Conservation (phyloP, 2,797 vertebrate genomes). For the Eleutherodactylus coqui region DNA sequence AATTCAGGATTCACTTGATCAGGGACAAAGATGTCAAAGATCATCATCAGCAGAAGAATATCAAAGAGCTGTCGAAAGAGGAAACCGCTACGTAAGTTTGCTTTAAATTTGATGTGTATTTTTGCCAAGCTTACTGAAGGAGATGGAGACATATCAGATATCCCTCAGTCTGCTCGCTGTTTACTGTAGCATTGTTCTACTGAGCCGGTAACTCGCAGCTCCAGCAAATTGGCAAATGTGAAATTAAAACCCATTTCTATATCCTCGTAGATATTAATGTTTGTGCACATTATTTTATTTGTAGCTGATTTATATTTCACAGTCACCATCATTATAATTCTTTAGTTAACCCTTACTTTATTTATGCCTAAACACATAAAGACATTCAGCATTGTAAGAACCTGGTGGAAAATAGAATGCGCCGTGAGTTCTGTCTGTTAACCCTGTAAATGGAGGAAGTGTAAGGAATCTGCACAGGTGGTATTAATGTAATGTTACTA, state of each 20-base stretch:
- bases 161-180: neutral
- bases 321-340: neutral
- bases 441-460: neutral
- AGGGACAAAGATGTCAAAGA: constrained; percentile 80
- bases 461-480: neutral
- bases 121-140: neutral
- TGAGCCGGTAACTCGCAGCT: neutral
- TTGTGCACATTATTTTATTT: too few species aligned
- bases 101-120: constrained; percentile 69
- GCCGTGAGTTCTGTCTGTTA: neutral
- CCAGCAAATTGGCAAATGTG: neutral
- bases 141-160: neutral
- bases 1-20: constrained; percentile 79
- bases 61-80: constrained; percentile 81
- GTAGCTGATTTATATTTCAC: neutral
- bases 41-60: constrained; percentile 77
- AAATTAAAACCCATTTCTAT: too few species aligned
- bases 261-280: too few species aligned
- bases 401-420: neutral
- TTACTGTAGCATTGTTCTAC: neutral
- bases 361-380: neutral
- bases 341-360: too few species aligned
- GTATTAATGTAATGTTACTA: neutral
- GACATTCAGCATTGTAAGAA: neutral
- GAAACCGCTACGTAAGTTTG: constrained; percentile 80